These are phyloP conservation scores for Melanotus villosus DNA, from an alignment of 2,888 invertebrate species.

Conservation along the genomic window DNA sequence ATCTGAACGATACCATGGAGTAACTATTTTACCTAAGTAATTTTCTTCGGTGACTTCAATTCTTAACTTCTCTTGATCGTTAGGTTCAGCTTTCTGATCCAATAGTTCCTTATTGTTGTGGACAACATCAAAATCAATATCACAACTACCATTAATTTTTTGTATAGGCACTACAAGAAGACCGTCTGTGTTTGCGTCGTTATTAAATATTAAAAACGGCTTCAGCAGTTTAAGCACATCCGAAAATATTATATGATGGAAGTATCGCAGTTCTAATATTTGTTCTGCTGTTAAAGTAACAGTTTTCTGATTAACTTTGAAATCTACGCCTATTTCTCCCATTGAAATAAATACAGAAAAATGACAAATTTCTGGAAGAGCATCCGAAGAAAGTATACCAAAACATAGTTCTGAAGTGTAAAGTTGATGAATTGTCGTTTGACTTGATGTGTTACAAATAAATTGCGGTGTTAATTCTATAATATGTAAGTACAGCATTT, in stretches of 20 bases:
- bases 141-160: conserved; percentile 55
- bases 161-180: conserved; percentile 52
- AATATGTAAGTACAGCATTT: conserved; percentile 71
- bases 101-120: conserved; percentile 67
- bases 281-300: conserved; percentile 69
- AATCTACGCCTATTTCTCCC: conserved; percentile 72
- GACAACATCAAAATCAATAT: conserved; percentile 77
- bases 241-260: conserved; percentile 83
- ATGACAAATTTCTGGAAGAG: conserved; percentile 74
- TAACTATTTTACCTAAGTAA: conserved; percentile 83
- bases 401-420: conserved; percentile 71
- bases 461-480: conserved; percentile 74
- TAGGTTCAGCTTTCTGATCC: conserved; percentile 65
- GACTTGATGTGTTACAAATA: conserved; percentile 65
- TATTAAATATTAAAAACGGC: conserved; percentile 72
- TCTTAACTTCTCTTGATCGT: conserved; percentile 69
- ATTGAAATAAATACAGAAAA: conserved; percentile 84
- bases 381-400: conserved; percentile 76
- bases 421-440: conserved; percentile 71
- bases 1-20: conserved; percentile 85
- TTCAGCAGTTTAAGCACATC: conserved; percentile 78
- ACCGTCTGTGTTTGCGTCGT: conserved; percentile 70
- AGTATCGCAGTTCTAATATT: conserved; percentile 72
- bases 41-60: conserved; percentile 72
- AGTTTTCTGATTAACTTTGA: conserved; percentile 70